Evolutionary conservation across 2,888 invertebrate genomes (phyloP), one percentile per base, ranked within the genome.

Genomic region (Kryphioiulus occultus): DNA sequence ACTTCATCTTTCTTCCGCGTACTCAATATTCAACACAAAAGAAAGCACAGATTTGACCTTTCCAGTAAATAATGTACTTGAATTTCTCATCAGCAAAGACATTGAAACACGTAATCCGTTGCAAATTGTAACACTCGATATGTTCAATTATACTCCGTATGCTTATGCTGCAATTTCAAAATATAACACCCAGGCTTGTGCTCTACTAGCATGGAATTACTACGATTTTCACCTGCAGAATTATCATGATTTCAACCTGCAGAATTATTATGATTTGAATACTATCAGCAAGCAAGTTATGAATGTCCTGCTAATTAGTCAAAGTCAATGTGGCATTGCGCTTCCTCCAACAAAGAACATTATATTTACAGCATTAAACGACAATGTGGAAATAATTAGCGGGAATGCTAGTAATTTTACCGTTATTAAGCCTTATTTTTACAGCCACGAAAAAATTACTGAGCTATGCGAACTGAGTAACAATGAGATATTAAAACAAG

Each of bases 161-260:
- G 0, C 22, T 59, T 59, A 59, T 7, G 22, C 59, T 22, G n/a
- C 59, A 59, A 0, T 59, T 59, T 59, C 59, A 22, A 0, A 7
- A 7, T 0, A 59, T 22, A 4, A 0, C 0, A 0, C 4, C 9
- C 4, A 59, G 1, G 22, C 9, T 22, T 22, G 0, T 0, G 22
- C 22, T 59, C 22, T 59, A 22, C 59, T 59, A 0, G 3, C 2
- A 59, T 22, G n/a, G 59, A 3, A 22, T 0, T n/a, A 1, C 10
- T 59, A 59, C 7, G 7, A 59, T 59, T 22, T 0, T 9, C 59
- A 59, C 10, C 9, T 59, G 0, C 0, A 0, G 0, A 59, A 22
- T 59, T 22, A 22, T 10, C n/a, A 22, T 0, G 59, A 59, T 22
- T 59, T 59, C 1, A 22, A 22, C 9, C n/a, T n/a, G n/a, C n/a